phyloP scores from a whole-genome alignment of 1,140 invertebrate genomes.

The Platyscapa corneri region DNA sequence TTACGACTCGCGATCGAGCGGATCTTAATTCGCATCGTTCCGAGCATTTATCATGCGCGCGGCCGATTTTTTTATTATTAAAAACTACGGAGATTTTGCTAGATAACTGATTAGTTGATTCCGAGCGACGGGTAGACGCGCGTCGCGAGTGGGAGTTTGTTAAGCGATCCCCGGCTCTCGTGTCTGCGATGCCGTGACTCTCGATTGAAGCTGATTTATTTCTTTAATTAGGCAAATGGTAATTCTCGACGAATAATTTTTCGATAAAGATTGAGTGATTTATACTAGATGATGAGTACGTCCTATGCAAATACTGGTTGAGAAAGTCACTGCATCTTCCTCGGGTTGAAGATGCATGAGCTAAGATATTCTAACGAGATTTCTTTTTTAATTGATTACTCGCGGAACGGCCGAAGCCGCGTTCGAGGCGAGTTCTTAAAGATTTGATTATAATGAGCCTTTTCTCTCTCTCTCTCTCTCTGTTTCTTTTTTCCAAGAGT shows the following conservation, averaged over 20 bases:
- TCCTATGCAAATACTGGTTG: not conserved
- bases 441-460: no score
- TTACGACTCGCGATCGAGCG: constrained; percentile 2
- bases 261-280: constrained; percentile 25
- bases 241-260: constrained; percentile 29
- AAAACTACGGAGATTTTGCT: not conserved
- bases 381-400: constrained; percentile 9
- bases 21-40: constrained; percentile 23
- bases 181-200: not conserved
- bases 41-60: constrained; percentile 6
- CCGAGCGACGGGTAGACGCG: not conserved
- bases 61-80: no score
- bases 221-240: constrained; percentile 34
- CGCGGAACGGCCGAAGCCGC: not conserved
- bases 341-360: not conserved
- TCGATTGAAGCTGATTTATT: constrained; percentile 18
- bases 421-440: no score
- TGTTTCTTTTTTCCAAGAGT: no score
- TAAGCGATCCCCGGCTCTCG: constrained; percentile 10
- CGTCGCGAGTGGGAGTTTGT: not conserved
- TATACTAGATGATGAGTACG: not conserved
- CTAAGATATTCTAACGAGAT: constrained; percentile 1
- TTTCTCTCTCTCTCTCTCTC: no score
- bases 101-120: not conserved
- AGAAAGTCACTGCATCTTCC: not conserved